These are phyloP conservation scores for Spisula solida DNA, from an alignment of 2,888 invertebrate species.

Conservation along the genomic window DNA sequence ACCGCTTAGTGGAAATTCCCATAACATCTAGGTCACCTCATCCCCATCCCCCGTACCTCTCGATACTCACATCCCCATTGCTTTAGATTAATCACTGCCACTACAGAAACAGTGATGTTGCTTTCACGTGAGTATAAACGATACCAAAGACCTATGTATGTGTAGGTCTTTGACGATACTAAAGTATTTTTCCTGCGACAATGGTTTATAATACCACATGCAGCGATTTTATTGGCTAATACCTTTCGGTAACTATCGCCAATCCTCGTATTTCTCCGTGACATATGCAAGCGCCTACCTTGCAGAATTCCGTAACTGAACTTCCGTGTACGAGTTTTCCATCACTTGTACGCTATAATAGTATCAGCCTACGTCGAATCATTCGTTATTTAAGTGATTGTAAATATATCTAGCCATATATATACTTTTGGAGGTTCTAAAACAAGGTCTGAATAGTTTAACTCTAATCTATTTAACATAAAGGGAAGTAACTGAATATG, in stretches of 20 bases:
- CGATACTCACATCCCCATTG: background rate
- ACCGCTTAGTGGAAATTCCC: background rate
- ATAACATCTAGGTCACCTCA: background rate
- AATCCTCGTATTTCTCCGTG: background rate
- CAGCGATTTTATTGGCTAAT: conserved; percentile 1
- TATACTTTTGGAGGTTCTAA: no score
- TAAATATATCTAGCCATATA: no score
- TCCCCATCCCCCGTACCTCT: background rate
- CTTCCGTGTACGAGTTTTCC: background rate
- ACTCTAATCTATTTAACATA: conserved; percentile 1
- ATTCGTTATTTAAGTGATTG: no score
- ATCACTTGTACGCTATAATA: background rate
- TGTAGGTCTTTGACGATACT: conserved; percentile 1
- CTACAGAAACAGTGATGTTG: background rate
- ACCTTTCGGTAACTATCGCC: conserved; percentile 1
- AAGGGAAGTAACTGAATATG: conserved; percentile 1
- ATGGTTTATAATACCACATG: conserved; percentile 1
- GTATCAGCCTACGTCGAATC: background rate
- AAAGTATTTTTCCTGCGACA: conserved; percentile 1
- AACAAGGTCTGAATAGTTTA: conserved; percentile 1
- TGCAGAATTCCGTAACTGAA: background rate
- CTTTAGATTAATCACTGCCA: background rate
- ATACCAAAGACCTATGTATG: conserved; percentile 1
- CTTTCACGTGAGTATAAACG: background rate
- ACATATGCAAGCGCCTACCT: no score